Conservation (phyloP, 2,888 invertebrate species). For the Eristalinus aeneus region DNA sequence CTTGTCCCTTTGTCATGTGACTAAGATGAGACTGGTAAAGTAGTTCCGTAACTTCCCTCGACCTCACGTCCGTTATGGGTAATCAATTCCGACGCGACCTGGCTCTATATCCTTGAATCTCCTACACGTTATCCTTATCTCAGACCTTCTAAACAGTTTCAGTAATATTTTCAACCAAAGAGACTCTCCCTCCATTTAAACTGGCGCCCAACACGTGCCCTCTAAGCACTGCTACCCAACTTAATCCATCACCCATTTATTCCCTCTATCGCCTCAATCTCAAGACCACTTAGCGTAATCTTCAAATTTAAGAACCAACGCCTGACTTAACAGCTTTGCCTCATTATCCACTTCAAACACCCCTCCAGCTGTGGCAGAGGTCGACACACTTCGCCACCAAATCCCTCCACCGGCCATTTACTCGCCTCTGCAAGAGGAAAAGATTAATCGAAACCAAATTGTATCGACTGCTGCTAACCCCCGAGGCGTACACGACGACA, state of each 20-base stretch:
- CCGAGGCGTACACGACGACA: slow-evolving; percentile 15
- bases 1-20: too few species aligned
- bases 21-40: too few species aligned
- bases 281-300: background rate
- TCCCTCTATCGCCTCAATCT: background rate
- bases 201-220: too few species aligned
- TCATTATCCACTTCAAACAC: background rate
- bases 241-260: background rate
- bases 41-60: too few species aligned
- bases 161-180: too few species aligned
- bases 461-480: slow-evolving; percentile 10
- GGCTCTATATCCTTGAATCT: too few species aligned
- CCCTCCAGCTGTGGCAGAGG: background rate
- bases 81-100: too few species aligned
- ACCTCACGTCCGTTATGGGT: too few species aligned
- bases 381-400: background rate
- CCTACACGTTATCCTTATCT: too few species aligned
- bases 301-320: background rate
- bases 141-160: too few species aligned
- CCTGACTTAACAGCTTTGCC: background rate
- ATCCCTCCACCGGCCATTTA: slow-evolving; percentile 37
- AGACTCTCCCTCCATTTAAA: too few species aligned
- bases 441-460: slow-evolving; percentile 39
- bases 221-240: too few species aligned
- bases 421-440: background rate